A percentile compares a stretch with the other conserved stretches of the same genome.
Evolutionary conservation across 2,888 invertebrate species (phyloP).

Genomic region (Galerucella nymphaeae): DNA sequence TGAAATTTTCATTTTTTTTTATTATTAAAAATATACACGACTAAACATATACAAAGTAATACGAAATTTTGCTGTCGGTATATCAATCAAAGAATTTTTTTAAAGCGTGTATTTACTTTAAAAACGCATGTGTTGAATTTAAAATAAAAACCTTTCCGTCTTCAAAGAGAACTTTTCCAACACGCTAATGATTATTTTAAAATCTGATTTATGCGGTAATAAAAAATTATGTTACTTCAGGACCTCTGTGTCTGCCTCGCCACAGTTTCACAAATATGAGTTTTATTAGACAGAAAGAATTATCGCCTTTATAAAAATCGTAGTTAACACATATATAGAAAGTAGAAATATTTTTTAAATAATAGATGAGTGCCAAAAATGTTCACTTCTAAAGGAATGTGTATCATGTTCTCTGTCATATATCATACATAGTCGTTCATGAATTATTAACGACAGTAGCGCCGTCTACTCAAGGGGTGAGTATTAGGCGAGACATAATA

Average conservation of each 20-base stretch:
- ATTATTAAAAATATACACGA: background rate
- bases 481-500: background rate
- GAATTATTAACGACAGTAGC: background rate
- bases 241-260: background rate
- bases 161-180: conserved; percentile 32
- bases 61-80: too few species aligned
- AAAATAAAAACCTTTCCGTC: conserved; percentile 9
- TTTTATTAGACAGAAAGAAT: conserved; percentile 11
- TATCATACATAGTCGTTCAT: background rate
- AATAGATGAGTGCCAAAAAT: background rate
- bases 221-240: conserved; percentile 32
- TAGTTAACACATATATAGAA: background rate
- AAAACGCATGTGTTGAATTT: background rate
- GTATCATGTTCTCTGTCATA: background rate
- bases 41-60: background rate
- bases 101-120: background rate
- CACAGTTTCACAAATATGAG: conserved; percentile 13
- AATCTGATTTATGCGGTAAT: conserved; percentile 34
- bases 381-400: background rate
- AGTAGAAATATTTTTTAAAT: background rate
- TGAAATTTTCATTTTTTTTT: conserved; percentile 11
- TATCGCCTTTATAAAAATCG: background rate
- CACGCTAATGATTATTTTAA: conserved; percentile 28
- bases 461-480: background rate
- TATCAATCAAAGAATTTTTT: background rate